A percentile compares a stretch with the other conserved stretches of the same genome.
These are phyloP conservation scores for Pituophis catenifer DNA, from an alignment of 2,113 vertebrate genomes.

Conservation along the genomic window DNA sequence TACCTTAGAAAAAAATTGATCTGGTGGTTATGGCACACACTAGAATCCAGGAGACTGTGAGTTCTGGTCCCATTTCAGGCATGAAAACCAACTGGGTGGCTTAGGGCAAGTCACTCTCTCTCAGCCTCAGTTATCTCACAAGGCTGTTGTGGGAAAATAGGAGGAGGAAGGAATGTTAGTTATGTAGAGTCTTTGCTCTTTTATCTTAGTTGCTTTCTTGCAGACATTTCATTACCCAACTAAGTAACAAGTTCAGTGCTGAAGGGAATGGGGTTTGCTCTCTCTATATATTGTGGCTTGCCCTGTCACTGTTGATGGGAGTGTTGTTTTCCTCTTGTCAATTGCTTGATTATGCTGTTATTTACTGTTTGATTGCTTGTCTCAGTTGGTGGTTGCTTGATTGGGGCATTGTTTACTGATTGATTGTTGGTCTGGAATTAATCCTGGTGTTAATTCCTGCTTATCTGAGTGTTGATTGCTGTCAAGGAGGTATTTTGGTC, in stretches of 20 bases:
- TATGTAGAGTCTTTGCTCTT: neutral
- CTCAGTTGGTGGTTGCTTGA: neutral
- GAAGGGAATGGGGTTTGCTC: neutral
- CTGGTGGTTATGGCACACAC: neutral
- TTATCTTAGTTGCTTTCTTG: neutral
- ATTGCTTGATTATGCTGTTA: neutral
- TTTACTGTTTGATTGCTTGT: neutral
- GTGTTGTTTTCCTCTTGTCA: neutral
- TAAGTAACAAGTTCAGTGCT: neutral
- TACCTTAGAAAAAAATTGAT: neutral
- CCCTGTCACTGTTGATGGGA: neutral
- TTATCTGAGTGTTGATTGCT: neutral
- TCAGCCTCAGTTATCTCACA: neutral
- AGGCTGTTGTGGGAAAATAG: neutral
- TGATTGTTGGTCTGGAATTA: neutral
- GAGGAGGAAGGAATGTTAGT: neutral
- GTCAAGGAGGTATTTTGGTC: neutral
- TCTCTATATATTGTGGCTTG: neutral
- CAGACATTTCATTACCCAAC: neutral
- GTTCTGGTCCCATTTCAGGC: neutral
- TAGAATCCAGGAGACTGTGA: neutral
- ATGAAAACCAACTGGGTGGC: neutral
- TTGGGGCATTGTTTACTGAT: neutral
- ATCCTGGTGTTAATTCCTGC: neutral
- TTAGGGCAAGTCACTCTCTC: neutral